These are phyloP conservation scores for Metopolophium dirhodum DNA, from an alignment of 1,140 invertebrate species.

Conservation along the genomic window DNA sequence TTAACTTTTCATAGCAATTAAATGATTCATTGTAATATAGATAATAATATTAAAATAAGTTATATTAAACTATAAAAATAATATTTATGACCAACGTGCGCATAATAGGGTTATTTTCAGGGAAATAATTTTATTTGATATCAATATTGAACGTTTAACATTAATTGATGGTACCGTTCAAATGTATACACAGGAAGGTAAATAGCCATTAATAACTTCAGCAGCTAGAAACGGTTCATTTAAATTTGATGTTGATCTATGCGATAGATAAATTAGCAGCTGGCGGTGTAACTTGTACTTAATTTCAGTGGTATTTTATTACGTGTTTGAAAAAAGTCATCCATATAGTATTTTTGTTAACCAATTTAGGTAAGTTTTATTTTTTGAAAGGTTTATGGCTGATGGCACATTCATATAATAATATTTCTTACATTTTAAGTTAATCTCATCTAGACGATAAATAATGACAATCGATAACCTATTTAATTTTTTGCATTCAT, in stretches of 20 bases:
- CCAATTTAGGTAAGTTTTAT: neutral
- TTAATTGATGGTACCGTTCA: neutral
- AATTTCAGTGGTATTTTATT: neutral
- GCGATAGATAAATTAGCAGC: neutral
- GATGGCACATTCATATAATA: neutral
- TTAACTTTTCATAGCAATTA: neutral
- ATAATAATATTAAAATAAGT: neutral
- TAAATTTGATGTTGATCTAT: neutral
- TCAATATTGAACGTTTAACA: conserved; percentile 2
- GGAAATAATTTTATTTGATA: neutral
- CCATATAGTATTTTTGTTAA: neutral
- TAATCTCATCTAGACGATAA: too few species aligned
- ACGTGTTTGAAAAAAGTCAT: neutral
- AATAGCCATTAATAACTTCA: neutral
- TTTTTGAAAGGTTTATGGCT: neutral
- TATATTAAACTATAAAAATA: neutral
- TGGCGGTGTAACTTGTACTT: neutral
- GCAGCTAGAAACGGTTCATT: neutral
- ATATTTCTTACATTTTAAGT: too few species aligned
- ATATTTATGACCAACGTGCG: neutral
- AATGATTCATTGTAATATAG: neutral
- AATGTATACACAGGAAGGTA: neutral
- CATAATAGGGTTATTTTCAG: neutral
- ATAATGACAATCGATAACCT: too few species aligned
- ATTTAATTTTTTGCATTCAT: too few species aligned